Evolutionary conservation across 2,888 invertebrate genomes (phyloP).

Genomic region (Physocephala rufipes): DNA sequence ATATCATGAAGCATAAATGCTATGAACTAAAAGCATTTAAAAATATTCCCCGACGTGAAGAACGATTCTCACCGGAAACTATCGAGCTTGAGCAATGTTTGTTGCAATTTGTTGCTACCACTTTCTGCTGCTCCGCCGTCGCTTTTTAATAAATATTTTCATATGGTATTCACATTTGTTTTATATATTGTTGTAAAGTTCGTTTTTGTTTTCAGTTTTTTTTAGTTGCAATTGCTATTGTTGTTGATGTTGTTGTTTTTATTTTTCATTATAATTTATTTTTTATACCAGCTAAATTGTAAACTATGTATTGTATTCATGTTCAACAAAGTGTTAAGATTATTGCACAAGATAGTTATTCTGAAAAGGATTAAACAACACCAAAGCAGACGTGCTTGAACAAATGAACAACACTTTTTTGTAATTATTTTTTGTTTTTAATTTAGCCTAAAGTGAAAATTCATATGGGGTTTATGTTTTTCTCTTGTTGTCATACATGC

Average conservation of each 20-base stretch:
- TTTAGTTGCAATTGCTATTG: too few relatives aligned
- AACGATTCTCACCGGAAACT: neutral
- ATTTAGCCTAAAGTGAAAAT: neutral
- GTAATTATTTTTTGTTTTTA: conserved; percentile 1
- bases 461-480: neutral
- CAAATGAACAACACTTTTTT: conserved; percentile 8
- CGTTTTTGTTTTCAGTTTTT: neutral
- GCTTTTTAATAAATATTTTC: neutral
- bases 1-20: too few relatives aligned
- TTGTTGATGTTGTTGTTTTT: too few relatives aligned
- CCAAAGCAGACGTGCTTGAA: neutral
- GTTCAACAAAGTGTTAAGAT: conserved; percentile 38
- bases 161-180: neutral
- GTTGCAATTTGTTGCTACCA: neutral
- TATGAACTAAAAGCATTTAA: too few relatives aligned
- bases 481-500: neutral
- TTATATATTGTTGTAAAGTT: neutral
- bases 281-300: conserved; percentile 14
- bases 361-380: conserved; percentile 7
- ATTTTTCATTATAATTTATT: conserved; percentile 11
- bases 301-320: conserved; percentile 28
- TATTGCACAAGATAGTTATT: conserved; percentile 16
- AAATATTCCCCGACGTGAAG: too few relatives aligned
- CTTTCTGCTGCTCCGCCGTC: neutral
- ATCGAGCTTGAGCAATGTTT: neutral